Base-by-base conservation (phyloP, 2,888 invertebrate genomes). In the Microctonus brassicae region DNA sequence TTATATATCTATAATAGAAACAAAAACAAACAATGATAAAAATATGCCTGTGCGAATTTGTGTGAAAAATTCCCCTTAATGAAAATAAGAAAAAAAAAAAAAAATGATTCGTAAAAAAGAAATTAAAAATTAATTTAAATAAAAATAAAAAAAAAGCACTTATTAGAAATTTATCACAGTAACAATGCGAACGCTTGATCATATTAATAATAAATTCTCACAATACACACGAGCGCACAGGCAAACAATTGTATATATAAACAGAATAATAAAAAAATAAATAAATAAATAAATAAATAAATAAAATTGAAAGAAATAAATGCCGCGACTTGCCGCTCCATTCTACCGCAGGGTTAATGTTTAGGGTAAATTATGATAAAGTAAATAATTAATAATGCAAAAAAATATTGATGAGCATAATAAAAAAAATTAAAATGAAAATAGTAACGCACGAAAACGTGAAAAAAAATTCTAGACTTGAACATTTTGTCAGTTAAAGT, bases 1-100 rank as follows among this genome's bases (percentile, higher is more conserved):
- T 76, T 74, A 76, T 76, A 76, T 73, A 65, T 75, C 75, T 76
- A 74, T 73, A 74, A 74, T 73, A 72, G 76, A 76, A 73, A 75
- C 71, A 74, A 73, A 76, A 75, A 69, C 75, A 72, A n/a, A n/a
- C n/a, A n/a, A n/a, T n/a, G n/a, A n/a, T n/a, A 68, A 75, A 71
- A 72, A 72, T 70, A 76, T 70, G 73, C 68, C 73, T 57, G 69
- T 71, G 66, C 72, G 74, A 53, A 73, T 74, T 71, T 75, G 76
- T 75, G 65, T 74, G 53, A 33, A 70, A 53, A n/a, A n/a, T n/a
- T n/a, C n/a, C n/a, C n/a, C n/a, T n/a, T n/a, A n/a, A n/a, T n/a
- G n/a, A n/a, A n/a, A n/a, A n/a, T n/a, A n/a, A n/a, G n/a, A n/a
- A n/a, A n/a, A n/a, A n/a, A n/a, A n/a, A n/a, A n/a, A n/a, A n/a